A percentile compares a stretch with the other conserved stretches of the same genome.
Conservation (phyloP, 2,113 vertebrate species). For the Polypterus senegalus region DNA sequence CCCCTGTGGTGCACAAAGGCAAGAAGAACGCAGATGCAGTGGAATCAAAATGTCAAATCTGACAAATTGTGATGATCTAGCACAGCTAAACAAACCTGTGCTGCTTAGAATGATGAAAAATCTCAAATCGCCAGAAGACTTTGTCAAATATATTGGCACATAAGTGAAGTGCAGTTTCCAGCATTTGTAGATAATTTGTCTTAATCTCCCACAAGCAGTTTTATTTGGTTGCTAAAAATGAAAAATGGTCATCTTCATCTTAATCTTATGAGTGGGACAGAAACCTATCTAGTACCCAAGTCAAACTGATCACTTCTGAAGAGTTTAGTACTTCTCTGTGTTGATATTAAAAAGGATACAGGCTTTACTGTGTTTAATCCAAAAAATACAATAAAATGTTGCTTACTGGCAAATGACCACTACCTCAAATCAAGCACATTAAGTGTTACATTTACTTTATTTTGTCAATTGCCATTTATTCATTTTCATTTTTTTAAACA, state of each 20-base stretch:
- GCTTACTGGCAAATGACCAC: too few relatives aligned
- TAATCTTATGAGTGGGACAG: background rate
- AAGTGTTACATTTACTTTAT: too few relatives aligned
- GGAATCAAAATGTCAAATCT: conserved; percentile 18
- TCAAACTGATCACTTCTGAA: conserved; percentile 1
- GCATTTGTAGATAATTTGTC: conserved; percentile 17
- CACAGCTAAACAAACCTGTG: conserved; percentile 6
- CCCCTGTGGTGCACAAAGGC: background rate
- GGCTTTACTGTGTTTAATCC: too few relatives aligned
- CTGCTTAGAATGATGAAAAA: conserved; percentile 16
- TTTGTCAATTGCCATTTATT: too few relatives aligned
- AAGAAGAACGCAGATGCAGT: background rate
- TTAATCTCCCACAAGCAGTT: conserved; percentile 7
- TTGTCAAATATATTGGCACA: conserved; percentile 21
- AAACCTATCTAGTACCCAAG: conserved; percentile 1
- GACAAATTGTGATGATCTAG: conserved; percentile 20
- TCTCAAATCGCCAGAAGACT: conserved; percentile 11
- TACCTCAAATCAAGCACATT: too few relatives aligned
- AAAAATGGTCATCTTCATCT: conserved; percentile 5
- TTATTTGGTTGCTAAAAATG: background rate
- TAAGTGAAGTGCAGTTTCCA: conserved; percentile 19
- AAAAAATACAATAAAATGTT: too few relatives aligned
- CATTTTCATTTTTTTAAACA: too few relatives aligned
- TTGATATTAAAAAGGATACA: conserved; percentile 11
- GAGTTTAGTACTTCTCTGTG: conserved; percentile 26